Percentiles rank a stretch among this genome's conserved stretches.
phyloP scores from a whole-genome alignment of 2,888 invertebrate species.

The Synanthedon myopaeformis region DNA sequence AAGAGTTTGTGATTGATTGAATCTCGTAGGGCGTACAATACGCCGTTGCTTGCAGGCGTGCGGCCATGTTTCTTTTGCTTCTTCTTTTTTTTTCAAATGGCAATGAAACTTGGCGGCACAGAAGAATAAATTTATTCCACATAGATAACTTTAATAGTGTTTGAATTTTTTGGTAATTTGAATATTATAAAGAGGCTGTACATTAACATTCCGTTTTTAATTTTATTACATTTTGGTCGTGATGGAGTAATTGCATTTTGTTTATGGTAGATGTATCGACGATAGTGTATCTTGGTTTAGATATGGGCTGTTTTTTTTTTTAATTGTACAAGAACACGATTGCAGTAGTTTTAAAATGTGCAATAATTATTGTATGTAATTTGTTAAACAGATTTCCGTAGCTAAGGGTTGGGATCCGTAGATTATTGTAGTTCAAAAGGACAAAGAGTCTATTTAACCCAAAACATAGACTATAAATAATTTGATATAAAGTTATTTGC shows the following conservation, averaged over 20 bases:
- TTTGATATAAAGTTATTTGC: too few relatives aligned
- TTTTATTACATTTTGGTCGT: slow-evolving; percentile 22
- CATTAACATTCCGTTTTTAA: slow-evolving; percentile 48
- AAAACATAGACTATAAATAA: slow-evolving; percentile 3
- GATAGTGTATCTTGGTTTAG: slow-evolving; percentile 45
- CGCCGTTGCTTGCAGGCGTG: slow-evolving; percentile 55
- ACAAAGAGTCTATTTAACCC: not conserved
- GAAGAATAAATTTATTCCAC: not conserved
- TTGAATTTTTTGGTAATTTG: slow-evolving; percentile 6
- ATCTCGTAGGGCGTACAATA: slow-evolving; percentile 19
- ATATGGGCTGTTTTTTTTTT: slow-evolving; percentile 51
- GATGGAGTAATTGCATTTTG: slow-evolving; percentile 33
- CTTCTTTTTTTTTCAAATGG: slow-evolving; percentile 1
- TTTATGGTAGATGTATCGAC: slow-evolving; percentile 35
- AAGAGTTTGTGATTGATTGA: slow-evolving; percentile 41
- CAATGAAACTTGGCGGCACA: slow-evolving; percentile 3
- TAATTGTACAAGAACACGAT: slow-evolving; percentile 15
- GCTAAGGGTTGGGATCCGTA: slow-evolving; percentile 22
- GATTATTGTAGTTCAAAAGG: not conserved
- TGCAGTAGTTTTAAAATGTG: slow-evolving; percentile 34
- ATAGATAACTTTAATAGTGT: slow-evolving; percentile 3
- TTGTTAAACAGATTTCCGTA: slow-evolving; percentile 22
- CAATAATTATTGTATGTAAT: slow-evolving; percentile 17
- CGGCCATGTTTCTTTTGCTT: slow-evolving; percentile 40
- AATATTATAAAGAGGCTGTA: slow-evolving; percentile 25